Conservation (phyloP, 2,797 vertebrate genomes). For the Tolypeutes matacus region DNA sequence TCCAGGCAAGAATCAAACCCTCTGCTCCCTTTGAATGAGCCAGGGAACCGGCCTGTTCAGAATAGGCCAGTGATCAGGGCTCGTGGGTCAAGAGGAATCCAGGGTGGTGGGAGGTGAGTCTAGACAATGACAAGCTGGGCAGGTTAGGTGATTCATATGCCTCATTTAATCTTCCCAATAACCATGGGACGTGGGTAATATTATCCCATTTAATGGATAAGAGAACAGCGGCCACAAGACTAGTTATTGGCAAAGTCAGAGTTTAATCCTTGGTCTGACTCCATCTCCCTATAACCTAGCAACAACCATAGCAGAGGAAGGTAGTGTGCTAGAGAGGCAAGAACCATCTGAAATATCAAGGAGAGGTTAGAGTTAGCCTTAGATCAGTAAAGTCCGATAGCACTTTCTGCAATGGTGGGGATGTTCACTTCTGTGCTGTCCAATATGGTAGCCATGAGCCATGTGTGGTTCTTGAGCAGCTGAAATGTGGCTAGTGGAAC, state of each 20-base stretch:
- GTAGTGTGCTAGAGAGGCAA: neutral
- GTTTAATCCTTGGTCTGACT: neutral
- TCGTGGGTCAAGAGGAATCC: neutral
- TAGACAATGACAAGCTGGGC: neutral
- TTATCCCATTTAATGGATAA: neutral
- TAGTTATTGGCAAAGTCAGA: neutral
- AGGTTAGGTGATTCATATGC: neutral
- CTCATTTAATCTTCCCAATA: neutral
- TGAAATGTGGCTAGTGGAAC: neutral
- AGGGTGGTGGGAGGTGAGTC: neutral
- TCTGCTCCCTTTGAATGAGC: neutral
- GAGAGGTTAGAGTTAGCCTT: neutral
- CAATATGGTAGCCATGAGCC: neutral
- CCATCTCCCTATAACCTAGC: neutral
- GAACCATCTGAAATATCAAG: neutral
- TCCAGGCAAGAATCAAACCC: neutral
- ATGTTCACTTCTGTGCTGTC: neutral
- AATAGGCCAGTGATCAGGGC: neutral
- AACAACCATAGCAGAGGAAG: neutral
- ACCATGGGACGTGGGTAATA: neutral
- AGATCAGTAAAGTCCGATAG: neutral
- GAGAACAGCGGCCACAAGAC: neutral
- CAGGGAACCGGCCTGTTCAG: neutral
- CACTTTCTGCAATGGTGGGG: neutral
- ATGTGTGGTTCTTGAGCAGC: rapidly evolving